Base-by-base conservation (phyloP, 2,113 vertebrate species). In the Alces alces region DNA sequence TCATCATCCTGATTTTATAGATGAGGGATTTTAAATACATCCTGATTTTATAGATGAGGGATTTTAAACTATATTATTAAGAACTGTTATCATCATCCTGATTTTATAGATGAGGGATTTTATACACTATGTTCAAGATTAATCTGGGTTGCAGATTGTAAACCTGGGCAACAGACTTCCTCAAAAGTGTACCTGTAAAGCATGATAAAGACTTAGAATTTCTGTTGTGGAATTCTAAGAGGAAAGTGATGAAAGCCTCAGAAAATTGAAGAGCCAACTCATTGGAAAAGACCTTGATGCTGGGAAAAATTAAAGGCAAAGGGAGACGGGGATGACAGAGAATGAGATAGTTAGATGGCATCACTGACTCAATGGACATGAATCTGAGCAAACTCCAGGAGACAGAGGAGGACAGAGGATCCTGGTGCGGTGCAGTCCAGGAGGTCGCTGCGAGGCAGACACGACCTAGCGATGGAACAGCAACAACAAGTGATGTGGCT, bases 401-500 rank as follows among this genome's bases (percentile, higher is more conserved):
- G 11, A 25, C 66, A 39, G 21, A 39, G 36, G 36, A 13, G 36
- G 21, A 3, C 66, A 39, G 66, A 39, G 66, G 66, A 13, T 1
- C 66, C 66, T 3, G 36, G 21, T 10, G 5, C 25, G 66, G 10
- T 6, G 66, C 36, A 13, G 66, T 25, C 36, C 66, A 13, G 21
- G 21, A 39, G 36, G 66, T 13, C 5, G 0, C 66, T 19, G 2
- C 13, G 66, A 73, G 36, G 2, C 4, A 1, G 36, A 23, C 66
- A 2, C 0, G 11, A 73, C 21, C 25, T 73, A 25, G 66, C 0
- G 1, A 7, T 0, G 5, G 66, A 73, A 39, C 21, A 39, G 21
- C 66, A 7, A 23, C 5, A 36, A 1, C 36, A 73, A 70, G 23
- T 16, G 17, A 21, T 10, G 12, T 33, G 52, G 43, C 54, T 90